Conservation (phyloP, 2,113 vertebrate species). For the Onychostoma macrolepis region DNA sequence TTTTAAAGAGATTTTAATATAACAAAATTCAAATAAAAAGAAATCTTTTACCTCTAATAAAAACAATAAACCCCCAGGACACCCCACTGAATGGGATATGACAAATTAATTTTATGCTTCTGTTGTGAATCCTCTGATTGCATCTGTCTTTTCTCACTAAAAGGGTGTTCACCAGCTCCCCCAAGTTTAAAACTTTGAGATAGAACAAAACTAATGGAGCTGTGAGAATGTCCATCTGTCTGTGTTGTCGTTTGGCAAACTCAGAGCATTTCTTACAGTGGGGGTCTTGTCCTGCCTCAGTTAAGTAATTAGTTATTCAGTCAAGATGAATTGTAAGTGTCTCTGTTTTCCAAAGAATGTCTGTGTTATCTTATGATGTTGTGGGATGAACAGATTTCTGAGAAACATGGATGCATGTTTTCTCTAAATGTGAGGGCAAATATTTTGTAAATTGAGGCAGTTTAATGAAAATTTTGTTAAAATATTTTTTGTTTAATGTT, state of each 20-base stretch:
- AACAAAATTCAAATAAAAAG: background rate
- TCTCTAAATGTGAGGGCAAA: background rate
- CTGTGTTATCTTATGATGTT: constrained; percentile 27
- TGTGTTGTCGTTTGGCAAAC: background rate
- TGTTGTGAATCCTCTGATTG: constrained; percentile 11
- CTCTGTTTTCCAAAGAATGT: background rate
- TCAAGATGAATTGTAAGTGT: constrained; percentile 24
- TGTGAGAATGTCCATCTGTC: constrained; percentile 38
- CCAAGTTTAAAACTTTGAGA: background rate
- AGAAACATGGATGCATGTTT: constrained; percentile 20
- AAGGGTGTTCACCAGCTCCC: constrained; percentile 5
- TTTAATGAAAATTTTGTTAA: background rate
- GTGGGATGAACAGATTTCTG: constrained; percentile 3
- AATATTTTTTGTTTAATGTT: background rate
- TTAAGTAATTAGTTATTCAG: background rate
- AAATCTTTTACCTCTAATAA: background rate
- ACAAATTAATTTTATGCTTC: constrained; percentile 11
- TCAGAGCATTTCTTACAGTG: background rate
- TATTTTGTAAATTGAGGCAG: background rate
- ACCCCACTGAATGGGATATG: background rate
- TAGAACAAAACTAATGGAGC: constrained; percentile 6
- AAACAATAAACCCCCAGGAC: background rate
- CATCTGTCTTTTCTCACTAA: constrained; percentile 32
- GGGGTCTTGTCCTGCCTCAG: background rate
- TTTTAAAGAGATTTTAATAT: background rate